Base-by-base conservation (phyloP, 1,140 invertebrate genomes). In the Trialeurodes vaporariorum region DNA sequence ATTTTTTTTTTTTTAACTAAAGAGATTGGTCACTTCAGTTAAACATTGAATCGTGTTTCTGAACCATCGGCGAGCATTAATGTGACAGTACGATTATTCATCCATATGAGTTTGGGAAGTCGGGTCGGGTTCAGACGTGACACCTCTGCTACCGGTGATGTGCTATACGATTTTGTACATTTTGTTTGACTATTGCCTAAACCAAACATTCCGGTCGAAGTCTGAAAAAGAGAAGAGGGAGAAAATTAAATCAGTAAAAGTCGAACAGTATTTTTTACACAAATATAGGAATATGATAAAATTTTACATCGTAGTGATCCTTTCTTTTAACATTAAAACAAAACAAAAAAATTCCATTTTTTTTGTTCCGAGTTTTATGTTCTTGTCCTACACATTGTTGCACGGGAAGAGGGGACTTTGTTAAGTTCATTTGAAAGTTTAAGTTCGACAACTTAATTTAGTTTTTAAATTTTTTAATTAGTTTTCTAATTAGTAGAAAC, bases 91-190 rank as follows among this genome's bases (percentile, higher is more conserved):
- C 93, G 86, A 75, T 91, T 89, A 70, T 90, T 93, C 27, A 94
- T 92, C 94, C 94, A 98, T 2, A 95, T 88, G 12, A 97, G 81
- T 63, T 90, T 84, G 23, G 94, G 93, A 72, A 94, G 81, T n/a
- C 89, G 83, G 78, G 93, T 89, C 1, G 92, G 91, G 81, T 93
- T 94, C 27, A 92, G 80, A 1, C 91, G 83, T 0, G 91, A 84
- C 24, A 93, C 89, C 75, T 96, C 93, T 27, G 92, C 89, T 73
- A 96, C 89, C 0, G 93, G 93, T 11, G 91, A 89, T 1, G 92
- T 95, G 72, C 90, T 94, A 79, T 94, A 96, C 40, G 94, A 94
- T 77, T 96, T 95, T 27, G 95, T 87, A 75, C 94, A 95, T 61
- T 90, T 86, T 0, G 92, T 95, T 78, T 94, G 93, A 1, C 92